phyloP scores from a whole-genome alignment of 2,888 invertebrate genomes.

The Spialia ferax region DNA sequence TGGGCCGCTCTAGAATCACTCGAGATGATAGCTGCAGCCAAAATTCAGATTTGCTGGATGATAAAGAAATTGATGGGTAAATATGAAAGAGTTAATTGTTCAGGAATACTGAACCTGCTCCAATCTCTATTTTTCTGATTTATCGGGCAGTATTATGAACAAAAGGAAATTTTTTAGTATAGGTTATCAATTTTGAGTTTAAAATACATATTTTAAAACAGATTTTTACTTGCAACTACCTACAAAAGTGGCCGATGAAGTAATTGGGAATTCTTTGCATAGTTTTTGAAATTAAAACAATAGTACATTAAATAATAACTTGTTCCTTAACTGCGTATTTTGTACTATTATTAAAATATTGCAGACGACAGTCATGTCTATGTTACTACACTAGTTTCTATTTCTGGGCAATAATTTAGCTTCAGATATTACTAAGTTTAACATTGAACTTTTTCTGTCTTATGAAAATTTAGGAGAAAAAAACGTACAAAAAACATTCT shows the following conservation, averaged over 20 bases:
- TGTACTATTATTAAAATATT: too few relatives aligned
- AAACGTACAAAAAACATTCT: background rate
- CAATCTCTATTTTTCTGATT: background rate
- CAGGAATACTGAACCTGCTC: background rate
- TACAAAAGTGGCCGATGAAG: background rate
- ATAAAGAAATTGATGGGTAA: constrained; percentile 83
- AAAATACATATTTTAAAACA: background rate
- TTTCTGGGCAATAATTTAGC: too few relatives aligned
- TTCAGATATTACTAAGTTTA: background rate
- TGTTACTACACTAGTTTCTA: too few relatives aligned
- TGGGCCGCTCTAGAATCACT: constrained; percentile 78
- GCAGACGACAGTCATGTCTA: too few relatives aligned
- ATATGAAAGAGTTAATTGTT: constrained; percentile 52
- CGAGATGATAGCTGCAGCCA: constrained; percentile 72
- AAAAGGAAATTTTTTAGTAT: too few relatives aligned
- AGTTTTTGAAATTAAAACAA: background rate
- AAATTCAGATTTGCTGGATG: constrained; percentile 75
- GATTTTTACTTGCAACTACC: too few relatives aligned
- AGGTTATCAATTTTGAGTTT: too few relatives aligned
- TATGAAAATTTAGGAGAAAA: background rate
- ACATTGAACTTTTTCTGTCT: background rate
- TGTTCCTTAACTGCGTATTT: too few relatives aligned
- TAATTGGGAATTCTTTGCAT: background rate
- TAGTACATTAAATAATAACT: background rate
- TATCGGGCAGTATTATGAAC: background rate